Percentiles rank a stretch among this genome's conserved stretches.
phyloP scores from a whole-genome alignment of 2,888 invertebrate genomes.

The Agrotis ipsilon region DNA sequence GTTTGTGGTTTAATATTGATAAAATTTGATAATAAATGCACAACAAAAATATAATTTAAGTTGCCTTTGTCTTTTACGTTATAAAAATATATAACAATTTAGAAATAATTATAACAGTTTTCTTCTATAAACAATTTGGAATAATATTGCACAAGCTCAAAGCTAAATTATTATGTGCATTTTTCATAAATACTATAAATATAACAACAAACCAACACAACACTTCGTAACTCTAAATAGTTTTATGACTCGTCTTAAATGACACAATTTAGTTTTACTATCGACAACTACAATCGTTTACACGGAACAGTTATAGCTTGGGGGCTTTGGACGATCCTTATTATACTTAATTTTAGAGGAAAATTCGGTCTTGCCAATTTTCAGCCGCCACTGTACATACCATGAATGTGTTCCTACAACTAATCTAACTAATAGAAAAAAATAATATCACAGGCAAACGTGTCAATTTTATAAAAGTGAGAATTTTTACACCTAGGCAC shows the following conservation, averaged over 20 bases:
- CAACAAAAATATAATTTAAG: constrained; percentile 90
- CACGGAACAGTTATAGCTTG: constrained; percentile 37
- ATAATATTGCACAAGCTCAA: constrained; percentile 90
- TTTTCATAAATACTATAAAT: constrained; percentile 84
- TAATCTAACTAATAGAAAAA: constrained; percentile 67
- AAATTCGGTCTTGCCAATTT: constrained; percentile 49
- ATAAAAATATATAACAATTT: constrained; percentile 90
- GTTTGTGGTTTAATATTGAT: constrained; percentile 84
- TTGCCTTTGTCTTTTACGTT: constrained; percentile 90
- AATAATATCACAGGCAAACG: constrained; percentile 68
- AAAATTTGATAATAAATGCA: constrained; percentile 90
- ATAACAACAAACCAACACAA: constrained; percentile 90
- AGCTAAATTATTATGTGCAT: constrained; percentile 88
- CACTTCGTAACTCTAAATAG: constrained; percentile 76
- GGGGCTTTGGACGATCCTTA: constrained; percentile 53
- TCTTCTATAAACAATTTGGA: constrained; percentile 88
- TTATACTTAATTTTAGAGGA: constrained; percentile 52
- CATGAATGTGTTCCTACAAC: constrained; percentile 62
- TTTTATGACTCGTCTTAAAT: constrained; percentile 80
- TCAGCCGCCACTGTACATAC: constrained; percentile 50
- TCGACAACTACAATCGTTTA: constrained; percentile 66
- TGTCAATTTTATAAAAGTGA: constrained; percentile 66
- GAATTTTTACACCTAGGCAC: constrained; percentile 57
- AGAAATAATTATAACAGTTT: constrained; percentile 89
- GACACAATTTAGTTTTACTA: constrained; percentile 72